Percentiles rank a stretch among this genome's conserved stretches.
Conservation (phyloP, 2,888 invertebrate genomes). For the Timema podura region DNA sequence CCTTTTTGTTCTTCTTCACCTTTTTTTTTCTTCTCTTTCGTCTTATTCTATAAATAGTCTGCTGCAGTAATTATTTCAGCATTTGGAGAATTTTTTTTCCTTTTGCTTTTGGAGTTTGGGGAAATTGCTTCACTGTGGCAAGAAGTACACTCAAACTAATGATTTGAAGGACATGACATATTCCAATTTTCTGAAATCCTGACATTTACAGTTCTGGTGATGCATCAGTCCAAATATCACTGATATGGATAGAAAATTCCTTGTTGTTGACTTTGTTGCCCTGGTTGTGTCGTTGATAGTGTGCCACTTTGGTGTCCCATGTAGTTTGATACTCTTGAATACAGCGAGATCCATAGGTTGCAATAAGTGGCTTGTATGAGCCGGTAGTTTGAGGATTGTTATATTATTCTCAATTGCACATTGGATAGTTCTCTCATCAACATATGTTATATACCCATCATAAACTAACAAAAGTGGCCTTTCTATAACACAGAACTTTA, state of each 20-base stretch:
- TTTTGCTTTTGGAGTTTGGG: no score
- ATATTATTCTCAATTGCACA: conserved; percentile 32
- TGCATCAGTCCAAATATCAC: conserved; percentile 1
- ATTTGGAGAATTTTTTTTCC: no score
- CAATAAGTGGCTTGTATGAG: conserved; percentile 35
- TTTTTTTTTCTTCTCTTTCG: no score
- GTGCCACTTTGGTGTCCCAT: not conserved
- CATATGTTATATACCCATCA: conserved; percentile 32
- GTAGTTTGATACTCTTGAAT: conserved; percentile 24
- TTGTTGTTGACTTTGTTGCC: not conserved
- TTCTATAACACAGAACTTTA: conserved; percentile 28
- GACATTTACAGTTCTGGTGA: not conserved
- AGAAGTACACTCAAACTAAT: no score
- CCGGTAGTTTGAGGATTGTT: conserved; percentile 35
- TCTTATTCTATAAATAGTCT: no score
- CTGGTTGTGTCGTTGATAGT: not conserved
- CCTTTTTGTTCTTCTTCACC: no score
- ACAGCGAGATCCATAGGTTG: conserved; percentile 37
- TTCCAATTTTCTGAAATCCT: not conserved
- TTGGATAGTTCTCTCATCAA: conserved; percentile 26
- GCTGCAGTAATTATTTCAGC: no score
- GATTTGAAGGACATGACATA: no score
- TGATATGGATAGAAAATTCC: not conserved
- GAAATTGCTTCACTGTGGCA: no score
- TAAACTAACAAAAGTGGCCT: conserved; percentile 30